A percentile compares a stretch with the other conserved stretches of the same genome.
These are phyloP conservation scores for Mantis religiosa DNA, from an alignment of 2,888 invertebrate genomes.

Conservation along the genomic window DNA sequence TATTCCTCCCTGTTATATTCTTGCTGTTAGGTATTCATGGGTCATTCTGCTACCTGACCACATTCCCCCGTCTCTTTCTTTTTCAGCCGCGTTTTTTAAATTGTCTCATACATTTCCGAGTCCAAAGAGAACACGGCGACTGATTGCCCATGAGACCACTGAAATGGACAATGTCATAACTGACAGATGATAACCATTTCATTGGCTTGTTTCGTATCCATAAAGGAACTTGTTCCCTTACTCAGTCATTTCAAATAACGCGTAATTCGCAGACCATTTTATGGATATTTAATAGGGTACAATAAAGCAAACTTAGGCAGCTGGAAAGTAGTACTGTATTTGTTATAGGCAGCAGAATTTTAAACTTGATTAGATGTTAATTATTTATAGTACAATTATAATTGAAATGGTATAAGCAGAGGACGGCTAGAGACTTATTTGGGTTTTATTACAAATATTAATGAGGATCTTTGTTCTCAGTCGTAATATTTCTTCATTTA, in stretches of 20 bases:
- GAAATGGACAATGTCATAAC: neutral
- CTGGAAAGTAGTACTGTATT: neutral
- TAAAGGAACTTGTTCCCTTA: neutral
- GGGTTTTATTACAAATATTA: no score
- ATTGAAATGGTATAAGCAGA: no score
- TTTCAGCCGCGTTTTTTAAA: neutral
- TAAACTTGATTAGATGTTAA: no score
- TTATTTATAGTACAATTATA: no score
- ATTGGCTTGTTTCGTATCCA: neutral
- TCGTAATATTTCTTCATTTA: no score
- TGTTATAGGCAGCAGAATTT: no score
- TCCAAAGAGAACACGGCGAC: neutral
- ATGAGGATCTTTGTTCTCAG: no score
- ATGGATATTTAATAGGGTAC: neutral
- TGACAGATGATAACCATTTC: neutral
- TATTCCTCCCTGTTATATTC: neutral
- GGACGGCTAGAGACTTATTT: no score
- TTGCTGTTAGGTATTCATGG: constrained; percentile 12
- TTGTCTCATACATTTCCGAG: constrained; percentile 8
- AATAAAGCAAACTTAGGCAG: neutral
- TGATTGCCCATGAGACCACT: neutral
- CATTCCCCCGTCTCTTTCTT: neutral
- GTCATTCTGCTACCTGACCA: constrained; percentile 1
- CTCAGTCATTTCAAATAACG: neutral
- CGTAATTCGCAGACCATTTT: neutral